Evolutionary conservation across 2,888 invertebrate genomes (phyloP), one percentile per base, ranked within the genome.

Genomic region (Tetranychus piercei): DNA sequence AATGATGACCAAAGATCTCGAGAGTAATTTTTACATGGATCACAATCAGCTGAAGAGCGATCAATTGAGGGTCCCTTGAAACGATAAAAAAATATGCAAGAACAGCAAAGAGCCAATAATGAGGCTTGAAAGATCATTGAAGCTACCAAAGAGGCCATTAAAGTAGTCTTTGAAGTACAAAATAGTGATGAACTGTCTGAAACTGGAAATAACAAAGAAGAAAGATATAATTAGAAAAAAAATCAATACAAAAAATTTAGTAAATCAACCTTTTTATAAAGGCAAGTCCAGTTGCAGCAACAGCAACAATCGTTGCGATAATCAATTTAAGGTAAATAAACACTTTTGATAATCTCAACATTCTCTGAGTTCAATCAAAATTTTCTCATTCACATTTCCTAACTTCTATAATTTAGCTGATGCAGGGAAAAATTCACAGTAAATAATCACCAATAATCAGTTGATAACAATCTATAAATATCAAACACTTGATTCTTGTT

Each of bases 71-170:
- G 43, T 71, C 18, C 20, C n/a, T 44, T 23, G 34, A 71, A 23
- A 34, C 71, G 71, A 23, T 34, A 71, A 20, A 71, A 71, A 43
- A 71, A 44, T 15, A 71, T n/a, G 55, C 64, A 73, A 64, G 73
- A 73, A 44, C 73, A 73, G 74, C 67, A 44, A 74, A 44, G 18
- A 23, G 44, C 23, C n/a, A 34, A 73, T 43, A 45, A 22, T n/a
- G 45, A 74, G 18, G 74, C 75, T 74, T 76, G 74, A 64, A 76
- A 64, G 44, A 75, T 75, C 18, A 76, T 43, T 43, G 74, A 45
- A n/a, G 76, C 73, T 20, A 76, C 73, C 34, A 76, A 64, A 15
- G 71, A 64, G 34, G 74, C 74, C 73, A 76, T 73, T 20, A 76
- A 11, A 18, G 75, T 75, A 9, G 73, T 73, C 44, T 55, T 76